Conservation (phyloP, 2,113 vertebrate genomes). For the Perognathus longimembris region DNA sequence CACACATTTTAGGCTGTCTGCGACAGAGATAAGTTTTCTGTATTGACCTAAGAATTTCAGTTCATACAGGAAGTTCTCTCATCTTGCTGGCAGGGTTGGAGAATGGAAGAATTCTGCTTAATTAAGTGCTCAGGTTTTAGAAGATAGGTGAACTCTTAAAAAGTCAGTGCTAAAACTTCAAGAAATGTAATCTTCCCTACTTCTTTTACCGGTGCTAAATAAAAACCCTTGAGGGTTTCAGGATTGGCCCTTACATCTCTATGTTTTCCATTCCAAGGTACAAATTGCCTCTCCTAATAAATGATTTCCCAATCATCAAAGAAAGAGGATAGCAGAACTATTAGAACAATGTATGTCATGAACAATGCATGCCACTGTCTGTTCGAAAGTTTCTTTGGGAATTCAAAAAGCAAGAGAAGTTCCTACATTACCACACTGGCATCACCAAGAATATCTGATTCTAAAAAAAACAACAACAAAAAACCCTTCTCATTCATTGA, state of each 20-base stretch:
- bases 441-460: constrained; percentile 10
- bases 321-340: neutral
- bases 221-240: neutral
- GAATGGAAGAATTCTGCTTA: constrained; percentile 50
- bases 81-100: constrained; percentile 8
- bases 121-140: neutral
- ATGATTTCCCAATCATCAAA: neutral
- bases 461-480: neutral
- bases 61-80: constrained; percentile 21
- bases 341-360: neutral
- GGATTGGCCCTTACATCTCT: fast-evolving
- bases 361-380: neutral
- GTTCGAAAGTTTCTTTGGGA: neutral
- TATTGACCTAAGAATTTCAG: neutral
- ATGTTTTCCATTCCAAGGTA: neutral
- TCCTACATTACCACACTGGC: neutral
- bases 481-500: neutral
- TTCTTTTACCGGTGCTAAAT: neutral
- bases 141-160: neutral
- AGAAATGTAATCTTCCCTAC: neutral
- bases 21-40: neutral
- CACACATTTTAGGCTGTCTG: neutral
- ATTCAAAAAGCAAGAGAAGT: neutral
- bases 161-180: neutral
- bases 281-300: neutral